phyloP scores from a whole-genome alignment of 2,113 vertebrate species.

The Prionailurus viverrinus region DNA sequence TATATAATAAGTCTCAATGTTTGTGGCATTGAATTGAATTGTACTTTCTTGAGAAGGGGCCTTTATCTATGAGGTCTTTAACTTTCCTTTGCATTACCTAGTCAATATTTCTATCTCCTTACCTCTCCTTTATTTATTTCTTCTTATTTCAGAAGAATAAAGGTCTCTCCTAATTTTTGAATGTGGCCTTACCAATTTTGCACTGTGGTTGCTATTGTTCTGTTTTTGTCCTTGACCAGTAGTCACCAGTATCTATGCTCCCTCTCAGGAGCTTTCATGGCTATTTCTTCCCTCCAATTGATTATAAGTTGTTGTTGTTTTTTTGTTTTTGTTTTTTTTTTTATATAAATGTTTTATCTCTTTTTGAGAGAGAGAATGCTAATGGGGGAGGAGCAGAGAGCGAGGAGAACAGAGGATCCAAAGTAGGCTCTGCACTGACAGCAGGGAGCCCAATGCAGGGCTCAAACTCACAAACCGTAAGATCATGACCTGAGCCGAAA shows the following conservation, averaged over 20 bases:
- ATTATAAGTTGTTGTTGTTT: neutral
- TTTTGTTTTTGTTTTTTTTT: neutral
- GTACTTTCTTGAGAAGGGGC: neutral
- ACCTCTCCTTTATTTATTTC: neutral
- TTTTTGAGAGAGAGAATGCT: too few species aligned
- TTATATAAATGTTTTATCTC: too few species aligned
- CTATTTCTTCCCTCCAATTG: neutral
- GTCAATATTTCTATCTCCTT: neutral
- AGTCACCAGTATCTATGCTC: neutral
- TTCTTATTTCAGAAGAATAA: neutral
- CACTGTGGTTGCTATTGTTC: neutral
- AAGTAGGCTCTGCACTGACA: too few species aligned
- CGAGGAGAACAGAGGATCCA: too few species aligned
- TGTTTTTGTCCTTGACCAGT: neutral
- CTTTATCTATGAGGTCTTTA: neutral
- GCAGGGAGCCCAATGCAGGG: too few species aligned
- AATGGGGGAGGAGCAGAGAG: too few species aligned
- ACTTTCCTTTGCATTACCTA: neutral
- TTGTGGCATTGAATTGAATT: neutral
- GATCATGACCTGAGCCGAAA: too few species aligned
- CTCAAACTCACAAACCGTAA: too few species aligned
- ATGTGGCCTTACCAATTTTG: neutral
- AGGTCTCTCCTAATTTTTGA: neutral
- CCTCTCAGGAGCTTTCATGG: neutral
- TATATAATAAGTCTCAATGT: neutral